phyloP scores from a whole-genome alignment of 2,113 vertebrate species.

The Leptocoma aspasia region DNA sequence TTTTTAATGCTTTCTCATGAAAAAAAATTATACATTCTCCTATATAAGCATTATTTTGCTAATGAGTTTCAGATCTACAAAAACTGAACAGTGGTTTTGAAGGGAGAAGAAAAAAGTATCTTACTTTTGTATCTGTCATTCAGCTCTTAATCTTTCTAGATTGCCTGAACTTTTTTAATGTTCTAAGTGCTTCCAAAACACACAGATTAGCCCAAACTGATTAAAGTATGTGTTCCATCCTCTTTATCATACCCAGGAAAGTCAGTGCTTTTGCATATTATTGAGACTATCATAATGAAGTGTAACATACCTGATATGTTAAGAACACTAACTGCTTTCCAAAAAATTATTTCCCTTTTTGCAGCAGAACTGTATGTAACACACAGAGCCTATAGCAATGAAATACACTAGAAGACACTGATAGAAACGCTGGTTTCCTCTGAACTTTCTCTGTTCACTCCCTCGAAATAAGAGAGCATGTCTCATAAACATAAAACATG shows the following conservation, averaged over 20 bases:
- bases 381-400: background rate
- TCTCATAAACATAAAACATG: constrained; percentile 14
- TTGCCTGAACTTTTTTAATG: background rate
- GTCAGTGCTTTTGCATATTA: constrained; percentile 11
- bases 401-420: background rate
- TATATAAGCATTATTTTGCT: background rate
- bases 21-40: background rate
- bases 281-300: background rate
- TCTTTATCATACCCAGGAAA: constrained; percentile 30
- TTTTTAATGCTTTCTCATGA: background rate
- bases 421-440: constrained; percentile 3
- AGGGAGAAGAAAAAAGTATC: background rate
- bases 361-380: background rate
- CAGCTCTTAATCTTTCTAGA: constrained; percentile 9
- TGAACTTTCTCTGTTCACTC: background rate
- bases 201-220: constrained; percentile 23
- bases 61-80: background rate
- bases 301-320: background rate
- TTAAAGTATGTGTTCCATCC: background rate
- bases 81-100: background rate
- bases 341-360: background rate
- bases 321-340: constrained; percentile 6
- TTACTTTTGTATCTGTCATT: constrained; percentile 1
- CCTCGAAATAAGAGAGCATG: background rate
- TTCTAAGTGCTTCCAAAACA: constrained; percentile 39